Percentiles rank a stretch among this genome's conserved stretches.
Conservation (phyloP, 2,888 invertebrate genomes). For the Archips crataeganus region DNA sequence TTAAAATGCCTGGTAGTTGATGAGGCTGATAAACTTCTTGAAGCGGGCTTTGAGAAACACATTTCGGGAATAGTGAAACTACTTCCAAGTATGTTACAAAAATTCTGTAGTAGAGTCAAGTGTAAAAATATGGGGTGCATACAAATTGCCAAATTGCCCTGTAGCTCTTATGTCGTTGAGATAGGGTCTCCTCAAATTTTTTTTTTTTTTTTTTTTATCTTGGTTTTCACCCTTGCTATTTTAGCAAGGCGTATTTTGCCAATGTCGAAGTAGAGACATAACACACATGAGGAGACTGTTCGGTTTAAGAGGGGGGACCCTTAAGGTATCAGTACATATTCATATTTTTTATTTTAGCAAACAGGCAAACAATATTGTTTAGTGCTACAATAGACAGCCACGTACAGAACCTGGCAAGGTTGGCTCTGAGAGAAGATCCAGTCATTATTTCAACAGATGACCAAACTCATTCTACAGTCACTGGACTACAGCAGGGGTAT, state of each 20-base stretch:
- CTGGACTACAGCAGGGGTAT: slow-evolving; percentile 91
- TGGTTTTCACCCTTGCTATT: no score
- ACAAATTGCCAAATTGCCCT: no score
- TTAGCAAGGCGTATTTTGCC: no score
- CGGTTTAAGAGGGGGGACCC: no score
- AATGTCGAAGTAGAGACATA: no score
- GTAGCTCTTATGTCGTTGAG: no score
- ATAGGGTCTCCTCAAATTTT: no score
- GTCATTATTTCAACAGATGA: slow-evolving; percentile 94
- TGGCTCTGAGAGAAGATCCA: slow-evolving; percentile 96
- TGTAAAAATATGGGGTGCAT: no score
- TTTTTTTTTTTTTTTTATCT: no score
- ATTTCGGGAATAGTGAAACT: slow-evolving; percentile 95
- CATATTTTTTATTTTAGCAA: slow-evolving; percentile 86
- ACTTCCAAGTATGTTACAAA: slow-evolving; percentile 87
- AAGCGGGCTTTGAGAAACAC: slow-evolving; percentile 98
- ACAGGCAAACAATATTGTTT: slow-evolving; percentile 97
- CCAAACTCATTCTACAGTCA: slow-evolving; percentile 90
- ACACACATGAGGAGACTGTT: no score
- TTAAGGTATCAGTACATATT: no score
- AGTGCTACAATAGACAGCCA: slow-evolving; percentile 98
- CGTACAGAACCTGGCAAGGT: slow-evolving; percentile 93
- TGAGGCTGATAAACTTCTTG: slow-evolving; percentile 97
- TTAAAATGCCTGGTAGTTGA: slow-evolving; percentile 96
- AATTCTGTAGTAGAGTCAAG: not conserved